Base-by-base conservation (phyloP, 2,113 vertebrate genomes). In the Sceloporus undulatus region DNA sequence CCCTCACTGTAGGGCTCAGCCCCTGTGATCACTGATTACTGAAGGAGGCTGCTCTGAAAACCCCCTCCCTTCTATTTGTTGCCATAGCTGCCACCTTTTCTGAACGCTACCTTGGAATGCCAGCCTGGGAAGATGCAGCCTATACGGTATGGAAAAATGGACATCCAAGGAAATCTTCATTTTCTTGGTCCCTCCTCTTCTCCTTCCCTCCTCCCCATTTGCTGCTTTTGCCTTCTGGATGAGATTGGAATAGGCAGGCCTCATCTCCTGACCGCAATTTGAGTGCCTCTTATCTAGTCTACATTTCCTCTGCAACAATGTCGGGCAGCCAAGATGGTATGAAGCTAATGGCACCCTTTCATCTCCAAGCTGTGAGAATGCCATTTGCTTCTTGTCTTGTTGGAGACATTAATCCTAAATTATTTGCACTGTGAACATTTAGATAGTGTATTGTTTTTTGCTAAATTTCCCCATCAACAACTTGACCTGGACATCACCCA, bases 41-140 rank as follows among this genome's bases (percentile, higher is more conserved):
- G 68, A n/a, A 23, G 18, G 90, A 79, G 6, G 4, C 4, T 1
- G 0, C 5, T 52, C 42, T 70, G 2, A 70, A 70, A 38, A 54
- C 48, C 77, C 48, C 27, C 79, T 10, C 29, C 29, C 6, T 27
- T 70, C 21, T 86, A 11, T 56, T 48, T 71, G 65, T 38, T 94
- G 92, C 90, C 59, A 68, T 90, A 98, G 97, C 96, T 88, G 96
- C 97, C 70, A 95, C 97, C 1, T 97, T 98, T 92, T 97, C 97
- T 0, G 97, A 98, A 92, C 91, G 97, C 75, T 98, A 96, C 92
- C 93, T 98, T 1, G 97, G 97, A 14, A 93, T 97, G 87, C 97
- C 97, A 88, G 91, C 96, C 48, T 97, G 97, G 88, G 97, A 98
- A 71, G 97, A 97, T 83, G 96, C 97, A 40, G 93, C 95, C 40